Evolutionary conservation across 2,888 invertebrate genomes (phyloP).

Genomic region (Tribolium freemani): DNA sequence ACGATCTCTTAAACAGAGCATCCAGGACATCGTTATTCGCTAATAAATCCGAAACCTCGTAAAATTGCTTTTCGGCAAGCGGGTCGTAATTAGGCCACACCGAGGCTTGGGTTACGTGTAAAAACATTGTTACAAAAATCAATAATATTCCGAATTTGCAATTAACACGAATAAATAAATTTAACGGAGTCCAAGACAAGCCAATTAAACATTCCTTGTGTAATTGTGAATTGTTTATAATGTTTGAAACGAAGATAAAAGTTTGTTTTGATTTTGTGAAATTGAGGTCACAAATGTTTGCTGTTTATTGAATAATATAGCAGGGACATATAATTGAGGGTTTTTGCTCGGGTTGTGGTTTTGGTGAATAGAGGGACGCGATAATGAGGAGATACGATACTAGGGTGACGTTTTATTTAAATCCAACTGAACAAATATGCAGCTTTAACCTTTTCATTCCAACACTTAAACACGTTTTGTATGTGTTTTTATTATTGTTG

Average conservation of each 20-base stretch:
- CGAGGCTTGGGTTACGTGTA: background rate
- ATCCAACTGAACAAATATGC: too few species aligned
- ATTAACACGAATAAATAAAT: background rate
- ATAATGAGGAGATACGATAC: too few species aligned
- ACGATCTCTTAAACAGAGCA: conserved; percentile 8
- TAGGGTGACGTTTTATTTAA: too few species aligned
- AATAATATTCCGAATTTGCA: background rate
- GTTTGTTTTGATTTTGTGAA: background rate
- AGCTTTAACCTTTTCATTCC: too few species aligned
- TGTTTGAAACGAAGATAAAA: background rate
- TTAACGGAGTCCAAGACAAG: background rate
- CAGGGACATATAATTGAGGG: background rate
- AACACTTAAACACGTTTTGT: too few species aligned
- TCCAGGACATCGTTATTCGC: conserved; percentile 9
- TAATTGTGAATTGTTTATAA: background rate
- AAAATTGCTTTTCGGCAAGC: background rate
- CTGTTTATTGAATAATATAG: background rate
- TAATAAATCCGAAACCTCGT: conserved; percentile 14
- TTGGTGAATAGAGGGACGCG: too few species aligned
- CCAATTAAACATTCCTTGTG: background rate
- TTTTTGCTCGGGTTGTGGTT: too few species aligned
- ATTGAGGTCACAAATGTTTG: background rate
- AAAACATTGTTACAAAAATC: background rate
- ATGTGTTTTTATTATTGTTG: too few species aligned
- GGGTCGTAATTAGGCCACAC: background rate